phyloP scores from a whole-genome alignment of 2,888 invertebrate species.

The Unio pictorum region DNA sequence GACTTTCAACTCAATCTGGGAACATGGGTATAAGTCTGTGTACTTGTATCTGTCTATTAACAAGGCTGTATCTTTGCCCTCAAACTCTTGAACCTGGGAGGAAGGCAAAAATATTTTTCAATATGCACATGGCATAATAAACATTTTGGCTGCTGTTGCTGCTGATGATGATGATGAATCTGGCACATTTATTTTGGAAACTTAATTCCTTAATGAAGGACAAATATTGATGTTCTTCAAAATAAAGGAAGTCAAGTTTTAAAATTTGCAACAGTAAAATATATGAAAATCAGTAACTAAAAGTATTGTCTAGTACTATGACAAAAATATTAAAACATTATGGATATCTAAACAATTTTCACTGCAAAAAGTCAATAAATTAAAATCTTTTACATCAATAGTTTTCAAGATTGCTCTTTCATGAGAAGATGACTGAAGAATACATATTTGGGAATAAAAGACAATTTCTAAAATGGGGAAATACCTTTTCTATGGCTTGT shows the following conservation, averaged over 20 bases:
- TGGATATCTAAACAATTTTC: too few relatives aligned
- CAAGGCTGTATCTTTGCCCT: conserved; percentile 97
- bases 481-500: conserved; percentile 90
- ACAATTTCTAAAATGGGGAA: not conserved
- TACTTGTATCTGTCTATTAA: conserved; percentile 95
- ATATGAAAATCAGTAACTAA: too few relatives aligned
- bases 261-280: not conserved
- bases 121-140: not conserved
- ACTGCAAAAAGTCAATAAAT: too few relatives aligned
- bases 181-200: not conserved
- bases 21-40: conserved; percentile 94
- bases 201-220: not conserved
- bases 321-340: too few relatives aligned
- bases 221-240: not conserved
- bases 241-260: not conserved
- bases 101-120: not conserved
- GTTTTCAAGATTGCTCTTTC: too few relatives aligned
- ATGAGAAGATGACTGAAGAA: not conserved
- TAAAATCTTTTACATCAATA: too few relatives aligned
- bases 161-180: too few relatives aligned
- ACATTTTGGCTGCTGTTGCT: not conserved
- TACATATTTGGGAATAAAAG: not conserved
- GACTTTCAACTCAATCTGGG: conserved; percentile 86
- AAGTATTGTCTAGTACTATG: too few relatives aligned
- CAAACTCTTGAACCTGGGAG: conserved; percentile 90